A percentile compares a stretch with the other conserved stretches of the same genome.
phyloP scores from a whole-genome alignment of 2,888 invertebrate genomes.

The Dusona sp. region DNA sequence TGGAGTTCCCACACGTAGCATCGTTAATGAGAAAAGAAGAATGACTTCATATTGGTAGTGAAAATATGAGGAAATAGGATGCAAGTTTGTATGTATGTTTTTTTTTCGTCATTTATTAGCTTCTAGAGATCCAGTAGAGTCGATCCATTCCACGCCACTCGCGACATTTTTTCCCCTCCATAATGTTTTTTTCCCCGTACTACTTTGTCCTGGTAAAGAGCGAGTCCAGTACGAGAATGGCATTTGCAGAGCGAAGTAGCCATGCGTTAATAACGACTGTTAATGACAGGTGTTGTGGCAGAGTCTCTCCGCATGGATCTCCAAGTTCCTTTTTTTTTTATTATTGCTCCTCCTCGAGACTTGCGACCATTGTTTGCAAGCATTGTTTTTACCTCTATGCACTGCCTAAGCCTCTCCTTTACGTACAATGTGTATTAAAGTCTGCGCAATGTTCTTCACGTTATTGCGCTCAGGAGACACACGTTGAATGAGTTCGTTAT shows the following conservation, averaged over 20 bases:
- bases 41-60: neutral
- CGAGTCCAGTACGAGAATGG: constrained; percentile 36
- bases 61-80: neutral
- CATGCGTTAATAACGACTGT: constrained; percentile 81
- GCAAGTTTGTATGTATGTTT: neutral
- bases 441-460: constrained; percentile 25
- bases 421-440: neutral
- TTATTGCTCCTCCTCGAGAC: constrained; percentile 8
- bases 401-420: constrained; percentile 11
- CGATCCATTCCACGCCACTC: neutral
- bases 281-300: constrained; percentile 80
- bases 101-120: constrained; percentile 17
- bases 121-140: neutral
- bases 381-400: constrained; percentile 54
- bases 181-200: constrained; percentile 8
- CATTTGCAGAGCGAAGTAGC: constrained; percentile 73
- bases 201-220: constrained; percentile 48
- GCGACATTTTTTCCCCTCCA: constrained; percentile 32
- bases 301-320: constrained; percentile 45
- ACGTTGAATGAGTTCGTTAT: constrained; percentile 13
- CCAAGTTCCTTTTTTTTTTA: constrained; percentile 29
- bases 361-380: constrained; percentile 55
- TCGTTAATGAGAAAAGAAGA: neutral
- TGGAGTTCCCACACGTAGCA: neutral
- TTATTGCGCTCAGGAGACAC: constrained; percentile 36